These are phyloP conservation scores for Lottia scabra DNA, from an alignment of 2,888 invertebrate genomes.

Conservation along the genomic window DNA sequence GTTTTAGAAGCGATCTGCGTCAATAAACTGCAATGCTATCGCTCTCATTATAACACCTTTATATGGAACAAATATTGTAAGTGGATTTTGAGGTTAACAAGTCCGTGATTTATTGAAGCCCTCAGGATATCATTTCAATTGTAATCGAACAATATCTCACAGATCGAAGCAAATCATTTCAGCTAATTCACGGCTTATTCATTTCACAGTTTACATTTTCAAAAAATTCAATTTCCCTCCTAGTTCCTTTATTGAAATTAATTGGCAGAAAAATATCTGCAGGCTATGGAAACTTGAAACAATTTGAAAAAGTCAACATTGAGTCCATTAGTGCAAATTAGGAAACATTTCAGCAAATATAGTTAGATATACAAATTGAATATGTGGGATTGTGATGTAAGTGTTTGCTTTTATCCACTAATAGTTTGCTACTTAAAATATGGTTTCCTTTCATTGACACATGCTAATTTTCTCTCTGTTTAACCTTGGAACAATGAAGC, in stretches of 20 bases:
- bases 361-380: background rate
- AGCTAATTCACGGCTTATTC: background rate
- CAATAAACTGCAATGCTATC: conserved; percentile 4
- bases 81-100: conserved; percentile 7
- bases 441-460: too few species aligned
- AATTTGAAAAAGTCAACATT: background rate
- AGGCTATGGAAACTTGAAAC: background rate
- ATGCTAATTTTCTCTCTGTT: too few species aligned
- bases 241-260: background rate
- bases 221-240: conserved; percentile 3
- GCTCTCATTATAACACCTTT: conserved; percentile 4
- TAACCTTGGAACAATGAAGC: too few species aligned
- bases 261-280: conserved; percentile 1
- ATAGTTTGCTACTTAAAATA: too few species aligned
- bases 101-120: background rate
- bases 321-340: background rate
- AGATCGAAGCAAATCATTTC: background rate
- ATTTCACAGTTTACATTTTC: background rate
- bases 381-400: too few species aligned
- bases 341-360: conserved; percentile 4
- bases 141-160: background rate
- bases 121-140: conserved; percentile 5
- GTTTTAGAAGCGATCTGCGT: background rate
- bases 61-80: conserved; percentile 6
- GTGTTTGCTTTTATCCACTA: too few species aligned